Conservation (phyloP, 2,113 vertebrate species). For the Etheostoma spectabile region DNA sequence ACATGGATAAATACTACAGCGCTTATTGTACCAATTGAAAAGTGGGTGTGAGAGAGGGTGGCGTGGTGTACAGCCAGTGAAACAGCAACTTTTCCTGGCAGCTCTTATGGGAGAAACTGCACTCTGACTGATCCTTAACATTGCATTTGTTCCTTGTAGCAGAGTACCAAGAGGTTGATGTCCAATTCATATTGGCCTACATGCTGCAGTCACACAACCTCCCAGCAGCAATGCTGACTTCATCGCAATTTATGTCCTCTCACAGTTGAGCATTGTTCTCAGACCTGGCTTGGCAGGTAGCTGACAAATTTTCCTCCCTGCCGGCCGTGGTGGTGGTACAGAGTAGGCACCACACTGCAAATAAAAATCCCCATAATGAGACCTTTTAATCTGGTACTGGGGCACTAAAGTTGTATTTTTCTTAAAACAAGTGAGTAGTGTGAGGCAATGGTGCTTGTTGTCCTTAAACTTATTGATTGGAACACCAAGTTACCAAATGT, state of each 20-base stretch:
- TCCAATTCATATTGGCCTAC: conserved; percentile 22
- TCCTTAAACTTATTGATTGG: not conserved
- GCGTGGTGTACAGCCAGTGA: conserved; percentile 15
- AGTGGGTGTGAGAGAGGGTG: conserved; percentile 56
- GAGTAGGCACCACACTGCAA: conserved; percentile 21
- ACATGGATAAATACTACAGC: conserved; percentile 1
- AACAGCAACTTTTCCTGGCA: conserved; percentile 40
- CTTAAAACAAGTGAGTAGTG: not conserved
- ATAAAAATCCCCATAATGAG: conserved; percentile 48
- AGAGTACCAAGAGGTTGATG: not conserved
- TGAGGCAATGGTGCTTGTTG: too few relatives aligned
- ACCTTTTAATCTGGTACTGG: not conserved
- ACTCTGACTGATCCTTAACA: conserved; percentile 4
- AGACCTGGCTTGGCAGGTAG: conserved; percentile 49
- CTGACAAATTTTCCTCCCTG: conserved; percentile 35
- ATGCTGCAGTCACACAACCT: not conserved
- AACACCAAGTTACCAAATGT: not conserved
- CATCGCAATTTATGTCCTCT: conserved; percentile 32
- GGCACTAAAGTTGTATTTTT: not conserved
- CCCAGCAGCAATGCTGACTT: conserved; percentile 15
- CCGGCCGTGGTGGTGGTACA: not conserved
- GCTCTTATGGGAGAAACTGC: conserved; percentile 14
- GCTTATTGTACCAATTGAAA: conserved; percentile 50
- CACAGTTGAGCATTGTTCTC: conserved; percentile 59
- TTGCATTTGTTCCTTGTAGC: too few relatives aligned